Conservation (phyloP, 53 echinoderm and acorn worm species). For the Patiria pectinifera region DNA sequence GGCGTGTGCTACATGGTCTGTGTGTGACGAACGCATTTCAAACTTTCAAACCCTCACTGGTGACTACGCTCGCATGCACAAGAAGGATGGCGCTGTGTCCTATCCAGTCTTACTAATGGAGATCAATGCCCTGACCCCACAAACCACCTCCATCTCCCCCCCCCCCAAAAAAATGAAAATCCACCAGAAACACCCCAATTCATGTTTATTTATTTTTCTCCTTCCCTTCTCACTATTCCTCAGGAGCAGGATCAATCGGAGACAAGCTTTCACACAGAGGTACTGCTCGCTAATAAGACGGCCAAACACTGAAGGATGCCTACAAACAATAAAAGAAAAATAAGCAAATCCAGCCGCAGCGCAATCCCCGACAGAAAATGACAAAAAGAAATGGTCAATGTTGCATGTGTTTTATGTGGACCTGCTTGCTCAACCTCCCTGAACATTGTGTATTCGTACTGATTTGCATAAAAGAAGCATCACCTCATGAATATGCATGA, state of each 20-base stretch:
- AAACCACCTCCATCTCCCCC: too few species aligned
- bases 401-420: slow-evolving; percentile 21
- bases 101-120: too few species aligned
- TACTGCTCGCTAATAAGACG: slow-evolving; percentile 42
- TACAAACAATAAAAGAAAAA: background rate
- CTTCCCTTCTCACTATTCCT: background rate
- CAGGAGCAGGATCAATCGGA: slow-evolving; percentile 30
- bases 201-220: background rate
- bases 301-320: slow-evolving; percentile 8
- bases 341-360: background rate
- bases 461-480: slow-evolving; percentile 43
- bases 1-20: too few species aligned
- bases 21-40: too few species aligned
- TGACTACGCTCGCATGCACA: too few species aligned
- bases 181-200: background rate
- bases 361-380: background rate
- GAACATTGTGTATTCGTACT: slow-evolving; percentile 28
- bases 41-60: too few species aligned
- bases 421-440: slow-evolving; percentile 22
- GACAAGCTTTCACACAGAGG: slow-evolving; percentile 39
- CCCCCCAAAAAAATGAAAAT: too few species aligned
- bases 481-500: slow-evolving; percentile 52
- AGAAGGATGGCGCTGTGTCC: too few species aligned
- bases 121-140: too few species aligned
- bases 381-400: background rate